Evolutionary conservation across 2,888 invertebrate species (phyloP), one percentile per base, ranked within the genome.

Genomic region (Branchellion lobata): DNA sequence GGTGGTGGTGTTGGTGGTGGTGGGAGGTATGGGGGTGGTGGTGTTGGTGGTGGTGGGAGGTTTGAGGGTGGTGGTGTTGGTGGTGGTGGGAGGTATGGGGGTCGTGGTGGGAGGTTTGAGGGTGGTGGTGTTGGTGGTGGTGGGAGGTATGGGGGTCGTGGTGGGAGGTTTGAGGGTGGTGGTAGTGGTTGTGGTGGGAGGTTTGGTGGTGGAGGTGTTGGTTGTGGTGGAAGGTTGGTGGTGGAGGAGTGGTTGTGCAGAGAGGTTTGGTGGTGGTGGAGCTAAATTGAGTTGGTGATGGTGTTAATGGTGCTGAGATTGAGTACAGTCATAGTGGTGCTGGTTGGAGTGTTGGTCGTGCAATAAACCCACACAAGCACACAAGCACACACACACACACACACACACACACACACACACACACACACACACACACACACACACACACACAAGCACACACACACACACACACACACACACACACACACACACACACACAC

Each of bases 371-470:
- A 27, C 5, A 27, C 65, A n/a, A 29, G 21, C 5, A 21, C 5
- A 65, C 24, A n/a, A n/a, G n/a, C n/a, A n/a, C 40, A 40, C 40
- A 40, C 40, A 40, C 65, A 65, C 65, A 29, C 65, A 65, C 65
- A 65, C 65, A 65, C 65, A 65, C 65, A 29, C 65, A 65, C 65
- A 65, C 29, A 65, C 65, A 65, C 29, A 29, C 65, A 65, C 65
- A 65, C 65, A 65, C 65, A 65, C 65, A 29, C 65, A 65, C 65
- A 65, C 65, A 65, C 65, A 65, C 65, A 29, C 65, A 65, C 65
- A 65, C 65, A 65, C 65, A 65, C 65, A 29, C 65, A n/a, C 65
- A 65, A 3, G 21, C 29, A 65, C 65, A 65, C 65, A 29, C 65
- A 65, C 65, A 65, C 65, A 65, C 65, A 65, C 65, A 65, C 29